Conservation (phyloP, 2,113 vertebrate genomes). For the Rhombomys opimus region DNA sequence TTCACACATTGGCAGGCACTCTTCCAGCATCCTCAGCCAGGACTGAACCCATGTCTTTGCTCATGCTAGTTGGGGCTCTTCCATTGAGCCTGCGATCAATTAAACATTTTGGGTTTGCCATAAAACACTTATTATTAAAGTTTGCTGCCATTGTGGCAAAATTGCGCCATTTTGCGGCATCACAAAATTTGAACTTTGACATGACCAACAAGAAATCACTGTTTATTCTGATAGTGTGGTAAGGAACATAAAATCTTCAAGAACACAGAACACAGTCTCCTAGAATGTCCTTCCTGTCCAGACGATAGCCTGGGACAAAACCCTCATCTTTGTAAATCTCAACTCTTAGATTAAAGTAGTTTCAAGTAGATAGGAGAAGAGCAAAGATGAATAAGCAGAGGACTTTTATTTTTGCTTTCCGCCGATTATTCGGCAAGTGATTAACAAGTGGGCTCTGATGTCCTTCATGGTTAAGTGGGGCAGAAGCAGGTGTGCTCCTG, state of each 20-base stretch:
- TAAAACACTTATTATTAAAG: not conserved
- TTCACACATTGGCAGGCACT: not conserved
- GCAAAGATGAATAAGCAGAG: not conserved
- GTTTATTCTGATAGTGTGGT: too few species aligned
- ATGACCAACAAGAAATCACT: fast-evolving
- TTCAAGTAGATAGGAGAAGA: not conserved
- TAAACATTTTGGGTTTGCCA: not conserved
- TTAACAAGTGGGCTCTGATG: not conserved
- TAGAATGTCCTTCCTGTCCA: not conserved
- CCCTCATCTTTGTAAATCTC: not conserved
- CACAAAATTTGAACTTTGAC: not conserved
- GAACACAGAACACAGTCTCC: not conserved
- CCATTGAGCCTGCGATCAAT: not conserved
- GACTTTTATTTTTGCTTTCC: not conserved
- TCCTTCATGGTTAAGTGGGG: not conserved
- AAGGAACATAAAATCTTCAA: not conserved
- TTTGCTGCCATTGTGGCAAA: not conserved
- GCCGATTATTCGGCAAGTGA: not conserved
- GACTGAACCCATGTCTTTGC: not conserved
- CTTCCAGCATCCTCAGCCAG: not conserved
- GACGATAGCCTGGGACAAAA: not conserved
- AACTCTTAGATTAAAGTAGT: not conserved
- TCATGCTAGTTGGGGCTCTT: not conserved
- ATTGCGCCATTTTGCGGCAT: not conserved
- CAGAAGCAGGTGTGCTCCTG: not conserved